These are phyloP conservation scores for Callithrix jacchus DNA, from an alignment of 2,113 vertebrate genomes.

Conservation along the genomic window DNA sequence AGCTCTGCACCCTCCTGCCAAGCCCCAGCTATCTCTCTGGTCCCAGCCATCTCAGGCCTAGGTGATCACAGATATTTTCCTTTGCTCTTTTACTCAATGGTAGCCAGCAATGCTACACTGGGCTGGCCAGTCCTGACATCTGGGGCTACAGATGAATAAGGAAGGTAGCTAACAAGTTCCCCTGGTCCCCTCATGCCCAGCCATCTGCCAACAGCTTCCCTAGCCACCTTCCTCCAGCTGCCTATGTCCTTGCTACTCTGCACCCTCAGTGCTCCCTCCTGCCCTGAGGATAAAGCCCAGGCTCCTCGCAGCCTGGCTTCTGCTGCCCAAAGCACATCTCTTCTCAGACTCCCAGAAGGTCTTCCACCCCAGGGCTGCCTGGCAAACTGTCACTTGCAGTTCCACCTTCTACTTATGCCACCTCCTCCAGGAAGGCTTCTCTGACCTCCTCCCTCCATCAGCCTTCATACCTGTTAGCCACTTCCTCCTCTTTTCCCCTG, in stretches of 20 bases:
- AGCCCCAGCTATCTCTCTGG: neutral
- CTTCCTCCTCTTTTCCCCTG: neutral
- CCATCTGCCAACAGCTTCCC: neutral
- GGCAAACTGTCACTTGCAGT: neutral
- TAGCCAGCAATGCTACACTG: neutral
- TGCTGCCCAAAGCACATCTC: neutral
- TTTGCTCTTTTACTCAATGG: neutral
- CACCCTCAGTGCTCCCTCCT: neutral
- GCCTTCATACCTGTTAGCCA: neutral
- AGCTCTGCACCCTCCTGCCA: neutral
- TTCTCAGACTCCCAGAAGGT: neutral
- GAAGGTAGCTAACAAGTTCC: neutral
- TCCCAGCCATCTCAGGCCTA: neutral
- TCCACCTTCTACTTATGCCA: neutral
- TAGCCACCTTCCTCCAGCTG: neutral
- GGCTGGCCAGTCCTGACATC: neutral
- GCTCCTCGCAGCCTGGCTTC: neutral
- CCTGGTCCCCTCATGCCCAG: rapidly evolving
- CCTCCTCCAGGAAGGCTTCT: neutral
- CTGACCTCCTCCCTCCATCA: neutral
- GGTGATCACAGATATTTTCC: neutral
- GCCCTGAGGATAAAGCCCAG: neutral
- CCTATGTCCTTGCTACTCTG: neutral
- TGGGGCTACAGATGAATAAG: neutral
- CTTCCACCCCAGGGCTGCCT: neutral